phyloP scores from a whole-genome alignment of 2,113 vertebrate species.

The Chauna torquata region DNA sequence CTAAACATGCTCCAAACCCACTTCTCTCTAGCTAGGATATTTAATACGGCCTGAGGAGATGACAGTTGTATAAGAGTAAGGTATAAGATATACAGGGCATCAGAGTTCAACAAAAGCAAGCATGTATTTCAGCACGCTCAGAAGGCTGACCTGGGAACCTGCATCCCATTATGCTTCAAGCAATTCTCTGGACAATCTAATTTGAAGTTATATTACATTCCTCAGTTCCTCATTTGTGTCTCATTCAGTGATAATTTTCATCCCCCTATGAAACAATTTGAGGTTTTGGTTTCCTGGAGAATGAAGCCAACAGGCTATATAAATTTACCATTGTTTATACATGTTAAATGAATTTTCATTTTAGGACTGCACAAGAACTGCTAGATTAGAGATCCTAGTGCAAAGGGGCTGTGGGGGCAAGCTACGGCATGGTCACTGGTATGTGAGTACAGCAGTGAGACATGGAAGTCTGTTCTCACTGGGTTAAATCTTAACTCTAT shows the following conservation, averaged over 20 bases:
- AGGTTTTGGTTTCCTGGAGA: background rate
- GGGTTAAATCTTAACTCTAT: fast-evolving
- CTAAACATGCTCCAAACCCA: background rate
- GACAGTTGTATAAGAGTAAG: background rate
- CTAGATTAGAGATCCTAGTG: background rate
- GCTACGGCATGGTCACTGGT: background rate
- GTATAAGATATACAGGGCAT: background rate
- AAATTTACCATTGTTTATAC: background rate
- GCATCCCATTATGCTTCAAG: background rate
- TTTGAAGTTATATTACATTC: background rate
- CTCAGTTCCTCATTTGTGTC: background rate
- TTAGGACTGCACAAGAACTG: background rate
- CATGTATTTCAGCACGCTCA: background rate
- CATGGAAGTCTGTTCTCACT: background rate
- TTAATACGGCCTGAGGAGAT: background rate
- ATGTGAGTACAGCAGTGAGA: background rate
- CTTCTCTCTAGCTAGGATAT: background rate
- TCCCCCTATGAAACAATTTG: background rate
- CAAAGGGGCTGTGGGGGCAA: background rate
- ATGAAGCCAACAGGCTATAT: background rate
- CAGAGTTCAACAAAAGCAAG: background rate
- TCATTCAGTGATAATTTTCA: background rate
- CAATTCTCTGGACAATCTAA: background rate
- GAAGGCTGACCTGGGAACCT: background rate
- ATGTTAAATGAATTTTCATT: background rate